Percentiles rank a stretch among this genome's conserved stretches.
Conservation (phyloP, 1,140 invertebrate genomes). For the Drosophila sulfurigaster region DNA sequence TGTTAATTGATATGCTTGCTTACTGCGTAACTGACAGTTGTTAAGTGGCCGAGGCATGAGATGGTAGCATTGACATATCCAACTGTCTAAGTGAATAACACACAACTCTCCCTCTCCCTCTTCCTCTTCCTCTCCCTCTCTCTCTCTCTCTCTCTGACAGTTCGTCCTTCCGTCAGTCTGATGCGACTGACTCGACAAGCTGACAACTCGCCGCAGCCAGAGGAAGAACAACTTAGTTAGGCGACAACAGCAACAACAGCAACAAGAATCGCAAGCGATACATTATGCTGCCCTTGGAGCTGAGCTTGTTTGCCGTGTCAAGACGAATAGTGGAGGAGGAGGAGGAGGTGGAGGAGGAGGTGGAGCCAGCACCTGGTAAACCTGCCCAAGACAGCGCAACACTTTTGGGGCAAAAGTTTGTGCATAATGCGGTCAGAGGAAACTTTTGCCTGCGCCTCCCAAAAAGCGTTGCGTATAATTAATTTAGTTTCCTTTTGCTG, state of each 20-base stretch:
- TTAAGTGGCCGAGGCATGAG: neutral
- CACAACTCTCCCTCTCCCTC: neutral
- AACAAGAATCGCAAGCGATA: conserved; percentile 2
- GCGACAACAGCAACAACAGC: conserved; percentile 1
- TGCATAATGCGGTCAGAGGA: conserved; percentile 54
- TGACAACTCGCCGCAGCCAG: conserved; percentile 1
- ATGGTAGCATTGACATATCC: conserved; percentile 11
- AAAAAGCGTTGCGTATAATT: conserved; percentile 49
- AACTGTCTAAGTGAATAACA: conserved; percentile 8
- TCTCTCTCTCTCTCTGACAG: neutral
- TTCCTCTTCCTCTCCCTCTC: neutral
- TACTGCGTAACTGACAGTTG: conserved; percentile 7
- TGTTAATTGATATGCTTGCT: conserved; percentile 13
- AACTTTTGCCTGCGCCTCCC: conserved; percentile 39
- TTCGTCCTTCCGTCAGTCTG: neutral
- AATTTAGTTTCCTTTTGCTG: conserved; percentile 50
- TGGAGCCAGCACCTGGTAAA: neutral
- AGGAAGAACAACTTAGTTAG: conserved; percentile 28
- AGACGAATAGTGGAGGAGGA: neutral
- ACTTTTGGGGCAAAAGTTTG: conserved; percentile 41
- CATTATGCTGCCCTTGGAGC: conserved; percentile 7
- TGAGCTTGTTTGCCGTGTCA: too few species aligned
- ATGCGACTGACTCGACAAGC: neutral
- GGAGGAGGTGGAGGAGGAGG: conserved; percentile 12
- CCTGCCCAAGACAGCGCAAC: conserved; percentile 8